Conservation (phyloP, 2,797 vertebrate genomes). For the Gadopsis bispinosus region DNA sequence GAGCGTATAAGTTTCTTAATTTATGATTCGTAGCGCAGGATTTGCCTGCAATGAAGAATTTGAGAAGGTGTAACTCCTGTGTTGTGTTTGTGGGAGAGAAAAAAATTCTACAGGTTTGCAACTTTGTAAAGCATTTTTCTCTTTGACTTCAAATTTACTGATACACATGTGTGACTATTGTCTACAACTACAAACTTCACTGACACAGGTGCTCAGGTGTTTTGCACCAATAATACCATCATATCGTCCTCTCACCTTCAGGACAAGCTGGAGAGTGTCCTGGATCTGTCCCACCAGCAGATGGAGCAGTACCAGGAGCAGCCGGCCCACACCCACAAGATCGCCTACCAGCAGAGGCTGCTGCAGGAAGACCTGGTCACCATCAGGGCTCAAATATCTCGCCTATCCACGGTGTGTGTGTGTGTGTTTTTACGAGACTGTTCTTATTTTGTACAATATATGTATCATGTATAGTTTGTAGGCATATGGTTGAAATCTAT, state of each 20-base stretch:
- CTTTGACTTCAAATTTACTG: no score
- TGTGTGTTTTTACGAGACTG: background rate
- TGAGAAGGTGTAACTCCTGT: no score
- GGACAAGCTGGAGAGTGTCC: conserved; percentile 94
- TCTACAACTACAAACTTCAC: no score
- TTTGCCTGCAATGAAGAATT: no score
- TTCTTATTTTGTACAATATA: background rate
- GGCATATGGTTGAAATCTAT: background rate
- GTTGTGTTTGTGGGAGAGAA: no score
- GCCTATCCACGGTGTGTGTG: conserved; percentile 88
- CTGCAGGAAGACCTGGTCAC: conserved; percentile 95
- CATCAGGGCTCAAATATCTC: conserved; percentile 94
- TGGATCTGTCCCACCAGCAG: conserved; percentile 94
- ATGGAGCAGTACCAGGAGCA: conserved; percentile 95
- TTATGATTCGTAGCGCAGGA: no score
- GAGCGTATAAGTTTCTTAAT: no score
- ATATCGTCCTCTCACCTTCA: conserved; percentile 56
- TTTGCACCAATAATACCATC: no score
- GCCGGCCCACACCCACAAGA: conserved; percentile 91
- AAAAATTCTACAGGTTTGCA: no score
- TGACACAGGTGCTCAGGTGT: no score
- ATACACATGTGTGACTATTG: no score
- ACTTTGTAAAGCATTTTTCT: no score
- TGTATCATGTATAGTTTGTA: background rate
- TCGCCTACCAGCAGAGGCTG: conserved; percentile 93